Base-by-base conservation (phyloP, 2,797 vertebrate species). In the Diceros bicornis region DNA sequence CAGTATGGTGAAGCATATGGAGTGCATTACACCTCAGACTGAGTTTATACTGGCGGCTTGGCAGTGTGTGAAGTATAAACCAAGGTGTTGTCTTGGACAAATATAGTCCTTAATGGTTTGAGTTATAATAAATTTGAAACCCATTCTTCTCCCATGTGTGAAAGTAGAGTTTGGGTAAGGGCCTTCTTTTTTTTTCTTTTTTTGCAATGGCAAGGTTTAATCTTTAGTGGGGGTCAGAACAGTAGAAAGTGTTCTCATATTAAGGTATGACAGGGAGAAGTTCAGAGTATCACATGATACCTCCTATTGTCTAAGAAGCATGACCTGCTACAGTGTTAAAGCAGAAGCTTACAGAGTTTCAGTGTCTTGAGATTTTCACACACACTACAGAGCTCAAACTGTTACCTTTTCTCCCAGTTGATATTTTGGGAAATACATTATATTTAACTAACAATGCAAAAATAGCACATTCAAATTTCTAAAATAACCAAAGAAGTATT, bases 51-150 rank as follows among this genome's bases (percentile, higher is more conserved):
- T 27, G 59, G 52, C 74, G 75, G 34, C 34, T 27, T 50, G 41
- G 44, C 52, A 62, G 27, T 52, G n/a, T 86, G 62, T 96, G 82
- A 32, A 74, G 27, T 55, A 93, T 17, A 89, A 92, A 32, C 78
- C 21, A 89, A 92, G 37, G 62, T 97, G 62, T 79, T 95, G 27
- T 91, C 71, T 95, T 79, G 59, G 72, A 95, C 81, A 98, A 92
- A 95, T 89, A 47, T 1, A 78, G 61, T 57, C 11, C 41, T 93
- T 96, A 74, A 74, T 87, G 32, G 37, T 89, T 96, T 94, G 61
- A 84, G 47, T 97, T 95, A 91, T 27, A 50, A 64, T 95, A 96
- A 92, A 96, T 97, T 87, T 95, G 92, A 98, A 97, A 93, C 83
- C 8, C 4, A 68, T 57, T 97, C 61, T 95, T 96, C 79, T 92